phyloP scores from a whole-genome alignment of 2,797 vertebrate species.

The Margarornis squamiger region DNA sequence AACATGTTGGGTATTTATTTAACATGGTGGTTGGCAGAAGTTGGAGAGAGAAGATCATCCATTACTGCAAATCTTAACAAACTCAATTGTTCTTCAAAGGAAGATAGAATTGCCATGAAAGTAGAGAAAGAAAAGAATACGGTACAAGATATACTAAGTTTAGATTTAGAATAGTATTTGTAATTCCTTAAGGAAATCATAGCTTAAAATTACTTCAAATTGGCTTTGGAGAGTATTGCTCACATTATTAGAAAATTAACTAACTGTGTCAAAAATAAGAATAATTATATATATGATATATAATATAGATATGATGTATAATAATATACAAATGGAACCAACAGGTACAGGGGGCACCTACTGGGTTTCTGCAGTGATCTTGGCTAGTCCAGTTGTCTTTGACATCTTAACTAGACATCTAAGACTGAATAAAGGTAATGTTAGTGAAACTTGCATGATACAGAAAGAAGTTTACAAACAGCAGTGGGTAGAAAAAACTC shows the following conservation, averaged over 20 bases:
- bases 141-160: background rate
- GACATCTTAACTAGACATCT: background rate
- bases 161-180: background rate
- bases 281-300: background rate
- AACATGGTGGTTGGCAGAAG: background rate
- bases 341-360: background rate
- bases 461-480: background rate
- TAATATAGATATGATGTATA: background rate
- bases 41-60: background rate
- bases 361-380: background rate
- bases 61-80: background rate
- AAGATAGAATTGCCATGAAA: background rate
- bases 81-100: background rate
- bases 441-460: background rate
- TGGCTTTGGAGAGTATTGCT: background rate
- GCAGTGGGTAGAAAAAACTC: background rate
- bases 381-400: background rate
- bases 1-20: background rate
- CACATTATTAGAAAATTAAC: background rate
- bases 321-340: background rate
- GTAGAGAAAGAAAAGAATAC: background rate
- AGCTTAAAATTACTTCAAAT: background rate
- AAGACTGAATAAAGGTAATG: background rate
- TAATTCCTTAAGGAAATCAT: background rate
- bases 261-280: background rate